Percentiles rank a stretch among this genome's conserved stretches.
Evolutionary conservation across 2,113 vertebrate genomes (phyloP).

Genomic region (Forbesichthys papilliferus): DNA sequence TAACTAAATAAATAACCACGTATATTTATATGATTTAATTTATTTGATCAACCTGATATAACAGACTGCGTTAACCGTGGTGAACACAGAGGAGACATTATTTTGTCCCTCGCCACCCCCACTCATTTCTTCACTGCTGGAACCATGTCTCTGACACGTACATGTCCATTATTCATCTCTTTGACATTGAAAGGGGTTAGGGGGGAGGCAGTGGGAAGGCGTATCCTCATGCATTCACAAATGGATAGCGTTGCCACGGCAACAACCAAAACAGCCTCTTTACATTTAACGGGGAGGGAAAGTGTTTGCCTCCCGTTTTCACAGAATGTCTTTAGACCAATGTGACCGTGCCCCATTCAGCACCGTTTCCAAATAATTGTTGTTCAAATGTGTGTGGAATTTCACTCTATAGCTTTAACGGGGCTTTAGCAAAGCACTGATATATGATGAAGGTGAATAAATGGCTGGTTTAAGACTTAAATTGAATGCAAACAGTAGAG

Average conservation of each 20-base stretch:
- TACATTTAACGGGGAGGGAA: conserved; percentile 4
- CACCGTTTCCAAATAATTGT: too few species aligned
- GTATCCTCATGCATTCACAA: background rate
- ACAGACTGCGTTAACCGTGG: background rate
- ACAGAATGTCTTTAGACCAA: background rate
- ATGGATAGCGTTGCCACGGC: conserved; percentile 16
- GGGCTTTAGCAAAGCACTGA: too few species aligned
- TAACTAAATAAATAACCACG: background rate
- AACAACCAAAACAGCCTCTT: conserved; percentile 16
- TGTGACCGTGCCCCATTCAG: too few species aligned
- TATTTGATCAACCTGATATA: too few species aligned
- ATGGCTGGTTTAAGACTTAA: too few species aligned
- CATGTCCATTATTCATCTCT: conserved; percentile 14
- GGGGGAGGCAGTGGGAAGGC: background rate
- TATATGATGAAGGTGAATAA: too few species aligned
- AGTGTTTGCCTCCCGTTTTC: background rate
- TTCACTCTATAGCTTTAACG: too few species aligned
- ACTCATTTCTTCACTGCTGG: conserved; percentile 3
- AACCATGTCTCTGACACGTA: conserved; percentile 8
- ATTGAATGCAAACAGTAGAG: too few species aligned
- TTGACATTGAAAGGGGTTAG: background rate
- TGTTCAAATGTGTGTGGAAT: too few species aligned
- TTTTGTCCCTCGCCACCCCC: background rate
- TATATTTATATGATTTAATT: too few species aligned
- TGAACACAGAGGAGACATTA: background rate